Percentiles rank a stretch among this genome's conserved stretches.
Conservation (phyloP, 1,140 invertebrate species). For the Drosophila asahinai region DNA sequence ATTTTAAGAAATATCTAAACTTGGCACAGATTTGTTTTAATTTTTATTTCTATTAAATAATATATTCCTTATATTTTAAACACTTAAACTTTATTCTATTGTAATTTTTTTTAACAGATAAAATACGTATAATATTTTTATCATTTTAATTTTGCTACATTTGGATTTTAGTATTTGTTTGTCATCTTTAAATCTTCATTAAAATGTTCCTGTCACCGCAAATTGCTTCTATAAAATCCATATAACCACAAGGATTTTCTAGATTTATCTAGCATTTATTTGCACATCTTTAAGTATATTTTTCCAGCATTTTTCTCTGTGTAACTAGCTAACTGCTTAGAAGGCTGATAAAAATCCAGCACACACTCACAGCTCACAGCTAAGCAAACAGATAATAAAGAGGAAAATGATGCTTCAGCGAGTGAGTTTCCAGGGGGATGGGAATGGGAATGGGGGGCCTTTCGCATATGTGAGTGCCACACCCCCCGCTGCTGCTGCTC, state of each 20-base stretch:
- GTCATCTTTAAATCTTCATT: no score
- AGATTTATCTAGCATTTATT: no score
- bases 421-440: not conserved
- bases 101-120: no score
- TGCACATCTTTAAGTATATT: not conserved
- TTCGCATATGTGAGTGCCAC: slow-evolving; percentile 72
- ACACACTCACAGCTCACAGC: slow-evolving; percentile 58
- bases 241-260: accelerated
- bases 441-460: slow-evolving; percentile 18
- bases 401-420: slow-evolving; percentile 72
- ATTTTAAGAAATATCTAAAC: no score
- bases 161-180: no score
- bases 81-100: not conserved
- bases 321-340: slow-evolving; percentile 71
- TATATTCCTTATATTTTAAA: not conserved
- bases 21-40: no score
- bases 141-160: no score
- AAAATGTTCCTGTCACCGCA: no score
- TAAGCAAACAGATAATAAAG: slow-evolving; percentile 82
- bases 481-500: slow-evolving; percentile 59
- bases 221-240: not conserved
- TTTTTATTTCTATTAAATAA: not conserved
- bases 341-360: slow-evolving; percentile 81
- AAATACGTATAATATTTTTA: no score
- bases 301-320: not conserved